A percentile compares a stretch with the other conserved stretches of the same genome.
phyloP scores from a whole-genome alignment of 2,888 invertebrate genomes.

The Drosophila koepferae region DNA sequence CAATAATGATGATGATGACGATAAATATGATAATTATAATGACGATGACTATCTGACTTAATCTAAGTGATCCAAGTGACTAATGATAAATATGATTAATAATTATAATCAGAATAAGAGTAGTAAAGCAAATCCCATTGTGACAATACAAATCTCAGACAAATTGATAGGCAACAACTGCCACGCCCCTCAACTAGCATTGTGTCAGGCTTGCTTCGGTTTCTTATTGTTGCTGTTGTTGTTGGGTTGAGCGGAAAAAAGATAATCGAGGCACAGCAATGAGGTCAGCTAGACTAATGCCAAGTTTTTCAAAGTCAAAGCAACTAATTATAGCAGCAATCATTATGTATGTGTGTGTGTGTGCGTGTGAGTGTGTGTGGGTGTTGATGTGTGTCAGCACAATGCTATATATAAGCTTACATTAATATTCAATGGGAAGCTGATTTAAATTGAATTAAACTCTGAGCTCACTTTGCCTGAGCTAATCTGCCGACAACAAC shows the following conservation, averaged over 20 bases:
- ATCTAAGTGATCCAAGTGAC: background rate
- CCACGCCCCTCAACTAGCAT: background rate
- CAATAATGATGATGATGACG: background rate
- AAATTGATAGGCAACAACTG: slow-evolving; percentile 17
- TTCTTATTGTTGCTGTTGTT: background rate
- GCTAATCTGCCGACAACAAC: slow-evolving; percentile 18
- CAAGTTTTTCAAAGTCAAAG: slow-evolving; percentile 21
- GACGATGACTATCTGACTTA: background rate
- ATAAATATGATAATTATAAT: background rate
- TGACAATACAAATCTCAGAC: slow-evolving; percentile 1
- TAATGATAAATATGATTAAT: background rate
- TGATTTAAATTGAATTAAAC: slow-evolving; percentile 50
- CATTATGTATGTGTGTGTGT: slow-evolving; percentile 8
- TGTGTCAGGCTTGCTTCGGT: background rate
- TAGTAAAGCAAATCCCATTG: background rate
- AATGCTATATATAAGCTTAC: background rate
- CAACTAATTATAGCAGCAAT: slow-evolving; percentile 16
- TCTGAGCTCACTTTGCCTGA: slow-evolving; percentile 29
- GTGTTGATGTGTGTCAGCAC: background rate
- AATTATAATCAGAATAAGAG: background rate
- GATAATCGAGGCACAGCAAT: slow-evolving; percentile 1
- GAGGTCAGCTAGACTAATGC: slow-evolving; percentile 4
- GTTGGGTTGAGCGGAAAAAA: background rate
- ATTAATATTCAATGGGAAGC: slow-evolving; percentile 2
- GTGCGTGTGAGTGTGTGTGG: background rate